Conservation (phyloP, 2,113 vertebrate species). For the Ahaetulla prasina region DNA sequence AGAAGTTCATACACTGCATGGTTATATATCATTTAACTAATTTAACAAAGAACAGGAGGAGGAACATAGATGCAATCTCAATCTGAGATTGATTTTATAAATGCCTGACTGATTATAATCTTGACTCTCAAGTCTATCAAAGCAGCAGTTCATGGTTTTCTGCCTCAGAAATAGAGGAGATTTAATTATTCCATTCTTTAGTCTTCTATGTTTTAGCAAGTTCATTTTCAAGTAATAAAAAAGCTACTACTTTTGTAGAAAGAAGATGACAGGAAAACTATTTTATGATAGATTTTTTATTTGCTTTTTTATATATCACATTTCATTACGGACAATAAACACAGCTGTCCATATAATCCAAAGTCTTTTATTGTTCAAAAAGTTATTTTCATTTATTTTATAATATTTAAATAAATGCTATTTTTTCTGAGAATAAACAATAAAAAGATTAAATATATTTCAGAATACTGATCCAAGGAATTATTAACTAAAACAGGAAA, state of each 20-base stretch:
- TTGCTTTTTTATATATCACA: constrained; percentile 58
- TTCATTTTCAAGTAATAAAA: constrained; percentile 61
- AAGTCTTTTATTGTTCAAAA: constrained; percentile 8
- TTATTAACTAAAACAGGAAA: neutral
- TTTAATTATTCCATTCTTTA: constrained; percentile 53
- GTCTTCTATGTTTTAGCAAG: constrained; percentile 53
- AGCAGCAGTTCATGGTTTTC: constrained; percentile 46
- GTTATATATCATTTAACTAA: neutral
- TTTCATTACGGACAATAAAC: constrained; percentile 43
- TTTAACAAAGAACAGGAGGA: neutral
- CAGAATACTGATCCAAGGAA: constrained; percentile 38
- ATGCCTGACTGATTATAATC: constrained; percentile 37
- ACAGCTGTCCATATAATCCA: constrained; percentile 37
- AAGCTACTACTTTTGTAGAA: constrained; percentile 13
- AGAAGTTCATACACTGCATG: neutral
- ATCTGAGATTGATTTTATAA: constrained; percentile 27
- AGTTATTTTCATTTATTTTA: constrained; percentile 13
- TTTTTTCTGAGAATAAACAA: constrained; percentile 15
- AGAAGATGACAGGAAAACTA: constrained; percentile 48
- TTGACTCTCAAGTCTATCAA: constrained; percentile 49
- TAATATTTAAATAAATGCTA: neutral
- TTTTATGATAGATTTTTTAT: constrained; percentile 56
- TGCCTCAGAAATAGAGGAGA: constrained; percentile 51
- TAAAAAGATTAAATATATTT: constrained; percentile 15
- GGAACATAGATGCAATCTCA: constrained; percentile 24